Percentiles rank a stretch among this genome's conserved stretches.
phyloP scores from a whole-genome alignment of 2,888 invertebrate species.

The Ichneumoninae sp. region DNA sequence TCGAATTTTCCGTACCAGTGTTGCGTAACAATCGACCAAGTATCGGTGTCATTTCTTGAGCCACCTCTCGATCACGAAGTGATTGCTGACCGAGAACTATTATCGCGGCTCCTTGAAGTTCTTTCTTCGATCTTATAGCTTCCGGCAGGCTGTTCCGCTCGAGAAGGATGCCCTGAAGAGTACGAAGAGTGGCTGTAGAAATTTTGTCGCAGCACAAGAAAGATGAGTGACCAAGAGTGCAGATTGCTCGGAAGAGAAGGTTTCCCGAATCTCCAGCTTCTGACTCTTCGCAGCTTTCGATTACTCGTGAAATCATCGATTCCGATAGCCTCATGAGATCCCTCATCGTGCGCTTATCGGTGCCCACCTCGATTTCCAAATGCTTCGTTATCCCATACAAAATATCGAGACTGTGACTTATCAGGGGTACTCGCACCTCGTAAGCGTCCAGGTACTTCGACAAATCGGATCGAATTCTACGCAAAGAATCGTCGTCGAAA shows the following conservation, averaged over 20 bases:
- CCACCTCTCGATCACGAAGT: conserved; percentile 87
- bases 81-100: conserved; percentile 87
- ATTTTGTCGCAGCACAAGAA: conserved; percentile 75
- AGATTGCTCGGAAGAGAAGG: conserved; percentile 72
- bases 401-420: conserved; percentile 79
- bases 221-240: conserved; percentile 80
- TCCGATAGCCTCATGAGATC: conserved; percentile 77
- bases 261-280: conserved; percentile 61
- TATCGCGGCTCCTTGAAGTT: conserved; percentile 84
- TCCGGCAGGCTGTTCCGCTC: conserved; percentile 76
- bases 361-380: background rate
- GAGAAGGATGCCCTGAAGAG: conserved; percentile 78
- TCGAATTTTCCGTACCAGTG: conserved; percentile 80
- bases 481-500: conserved; percentile 72
- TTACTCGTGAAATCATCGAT: conserved; percentile 73
- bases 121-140: conserved; percentile 66
- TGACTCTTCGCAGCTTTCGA: conserved; percentile 54
- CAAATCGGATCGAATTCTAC: conserved; percentile 72
- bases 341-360: conserved; percentile 71
- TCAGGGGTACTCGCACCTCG: conserved; percentile 63
- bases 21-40: conserved; percentile 87
- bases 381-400: conserved; percentile 68
- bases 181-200: conserved; percentile 71
- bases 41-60: conserved; percentile 87
- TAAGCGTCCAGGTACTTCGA: conserved; percentile 71